These are phyloP conservation scores for Phymastichus coffea DNA, from an alignment of 1,140 invertebrate species.

Conservation along the genomic window DNA sequence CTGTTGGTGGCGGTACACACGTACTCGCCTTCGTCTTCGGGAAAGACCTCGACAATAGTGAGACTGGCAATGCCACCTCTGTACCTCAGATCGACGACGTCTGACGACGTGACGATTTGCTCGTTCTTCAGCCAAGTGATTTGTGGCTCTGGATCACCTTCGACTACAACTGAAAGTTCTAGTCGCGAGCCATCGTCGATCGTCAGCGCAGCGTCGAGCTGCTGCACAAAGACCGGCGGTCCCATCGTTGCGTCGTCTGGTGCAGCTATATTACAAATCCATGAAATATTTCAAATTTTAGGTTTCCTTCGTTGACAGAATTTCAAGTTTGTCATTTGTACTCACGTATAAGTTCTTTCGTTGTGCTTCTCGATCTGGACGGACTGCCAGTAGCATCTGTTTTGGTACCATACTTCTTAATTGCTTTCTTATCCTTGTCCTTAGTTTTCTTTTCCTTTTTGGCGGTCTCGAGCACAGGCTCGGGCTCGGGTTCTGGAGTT, in stretches of 20 bases:
- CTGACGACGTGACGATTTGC: slow-evolving; percentile 72
- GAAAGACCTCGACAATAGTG: slow-evolving; percentile 88
- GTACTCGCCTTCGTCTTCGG: slow-evolving; percentile 90
- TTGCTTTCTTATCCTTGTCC: slow-evolving; percentile 54
- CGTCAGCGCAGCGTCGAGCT: slow-evolving; percentile 64
- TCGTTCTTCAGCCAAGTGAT: slow-evolving; percentile 84
- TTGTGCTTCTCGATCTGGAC: slow-evolving; percentile 81
- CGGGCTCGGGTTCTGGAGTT: slow-evolving; percentile 10
- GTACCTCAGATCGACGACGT: slow-evolving; percentile 89
- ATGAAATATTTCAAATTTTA: slow-evolving; percentile 8
- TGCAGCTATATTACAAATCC: slow-evolving; percentile 69
- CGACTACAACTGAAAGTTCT: slow-evolving; percentile 74
- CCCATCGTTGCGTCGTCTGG: slow-evolving; percentile 82
- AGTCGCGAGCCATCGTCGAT: slow-evolving; percentile 82
- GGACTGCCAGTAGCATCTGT: slow-evolving; percentile 72
- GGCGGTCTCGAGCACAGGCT: not conserved
- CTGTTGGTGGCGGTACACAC: slow-evolving; percentile 88
- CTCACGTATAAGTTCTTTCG: slow-evolving; percentile 86
- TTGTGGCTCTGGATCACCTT: slow-evolving; percentile 88
- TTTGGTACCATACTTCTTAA: slow-evolving; percentile 78
- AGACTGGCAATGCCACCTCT: slow-evolving; percentile 83
- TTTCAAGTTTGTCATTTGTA: slow-evolving; percentile 33
- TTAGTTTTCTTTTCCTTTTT: slow-evolving; percentile 1
- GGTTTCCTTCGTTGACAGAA: slow-evolving; percentile 5
- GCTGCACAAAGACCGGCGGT: slow-evolving; percentile 76